phyloP scores from a whole-genome alignment of 2,113 vertebrate species.

The Muscicapa adusta region DNA sequence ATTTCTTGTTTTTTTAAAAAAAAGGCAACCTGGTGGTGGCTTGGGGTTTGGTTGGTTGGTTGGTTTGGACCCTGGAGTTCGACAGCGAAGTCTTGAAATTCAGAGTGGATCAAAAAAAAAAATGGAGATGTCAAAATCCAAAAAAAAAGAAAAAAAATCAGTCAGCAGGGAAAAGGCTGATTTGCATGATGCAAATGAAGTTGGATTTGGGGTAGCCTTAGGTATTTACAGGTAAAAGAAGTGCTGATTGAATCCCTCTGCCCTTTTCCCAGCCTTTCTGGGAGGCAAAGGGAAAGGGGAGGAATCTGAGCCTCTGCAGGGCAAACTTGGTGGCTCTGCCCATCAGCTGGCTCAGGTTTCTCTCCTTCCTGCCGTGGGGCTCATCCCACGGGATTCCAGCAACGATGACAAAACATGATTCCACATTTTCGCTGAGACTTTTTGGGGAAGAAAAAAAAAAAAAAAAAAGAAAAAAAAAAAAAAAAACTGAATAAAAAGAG shows the following conservation, averaged over 20 bases:
- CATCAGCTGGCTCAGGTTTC: conserved; percentile 64
- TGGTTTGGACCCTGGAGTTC: conserved; percentile 37
- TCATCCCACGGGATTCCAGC: conserved; percentile 15
- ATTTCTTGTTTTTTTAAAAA: background rate
- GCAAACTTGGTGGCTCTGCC: conserved; percentile 61
- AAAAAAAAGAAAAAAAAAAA: background rate
- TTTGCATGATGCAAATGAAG: background rate
- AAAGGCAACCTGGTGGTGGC: conserved; percentile 70
- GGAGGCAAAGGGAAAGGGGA: background rate
- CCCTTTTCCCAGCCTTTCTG: conserved; percentile 1
- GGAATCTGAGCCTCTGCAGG: conserved; percentile 5
- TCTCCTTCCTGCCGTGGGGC: background rate
- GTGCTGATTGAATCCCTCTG: conserved; percentile 4
- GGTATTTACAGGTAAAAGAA: conserved; percentile 67
- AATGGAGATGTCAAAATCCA: background rate
- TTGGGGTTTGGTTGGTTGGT: background rate
- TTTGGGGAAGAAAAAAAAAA: background rate
- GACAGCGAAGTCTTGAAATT: conserved; percentile 21
- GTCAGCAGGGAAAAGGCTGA: conserved; percentile 39
- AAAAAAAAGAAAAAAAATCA: background rate
- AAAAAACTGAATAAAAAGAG: background rate
- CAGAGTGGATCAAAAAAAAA: background rate
- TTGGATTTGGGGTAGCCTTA: conserved; percentile 8
- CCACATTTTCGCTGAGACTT: conserved; percentile 34
- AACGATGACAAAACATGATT: background rate